These are phyloP conservation scores for Phrynocephalus forsythii DNA, from an alignment of 2,797 vertebrate genomes.

Conservation along the genomic window DNA sequence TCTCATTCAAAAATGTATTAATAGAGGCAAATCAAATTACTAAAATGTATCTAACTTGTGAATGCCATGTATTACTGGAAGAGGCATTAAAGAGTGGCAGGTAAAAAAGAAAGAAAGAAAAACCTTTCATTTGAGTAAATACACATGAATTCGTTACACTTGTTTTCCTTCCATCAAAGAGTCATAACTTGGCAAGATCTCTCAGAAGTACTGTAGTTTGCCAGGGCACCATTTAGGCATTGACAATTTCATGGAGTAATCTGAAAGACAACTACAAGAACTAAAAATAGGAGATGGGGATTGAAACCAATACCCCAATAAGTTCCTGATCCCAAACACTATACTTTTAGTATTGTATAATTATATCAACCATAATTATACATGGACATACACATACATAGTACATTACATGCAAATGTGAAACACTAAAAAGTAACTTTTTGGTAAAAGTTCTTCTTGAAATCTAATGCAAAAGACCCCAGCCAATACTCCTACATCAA, in stretches of 20 bases:
- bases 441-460: constrained; percentile 79
- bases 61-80: neutral
- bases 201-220: constrained; percentile 53
- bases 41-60: neutral
- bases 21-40: neutral
- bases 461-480: constrained; percentile 73
- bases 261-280: constrained; percentile 61
- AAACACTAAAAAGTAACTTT: constrained; percentile 78
- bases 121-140: neutral
- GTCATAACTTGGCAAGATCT: constrained; percentile 26
- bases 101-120: constrained; percentile 7
- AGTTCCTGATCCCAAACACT: constrained; percentile 58
- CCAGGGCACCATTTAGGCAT: constrained; percentile 54
- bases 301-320: constrained; percentile 17
- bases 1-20: neutral
- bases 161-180: constrained; percentile 13
- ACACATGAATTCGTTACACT: neutral
- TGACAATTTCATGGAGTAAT: constrained; percentile 60
- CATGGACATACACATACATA: constrained; percentile 70
- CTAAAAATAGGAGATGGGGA: constrained; percentile 37
- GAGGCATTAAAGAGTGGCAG: neutral
- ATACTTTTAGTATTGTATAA: constrained; percentile 70
- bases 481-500: constrained; percentile 69
- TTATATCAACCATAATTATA: constrained; percentile 72
- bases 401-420: constrained; percentile 73